A percentile compares a stretch with the other conserved stretches of the same genome.
These are phyloP conservation scores for Heliangelus exortis DNA, from an alignment of 2,797 vertebrate genomes.

Conservation along the genomic window DNA sequence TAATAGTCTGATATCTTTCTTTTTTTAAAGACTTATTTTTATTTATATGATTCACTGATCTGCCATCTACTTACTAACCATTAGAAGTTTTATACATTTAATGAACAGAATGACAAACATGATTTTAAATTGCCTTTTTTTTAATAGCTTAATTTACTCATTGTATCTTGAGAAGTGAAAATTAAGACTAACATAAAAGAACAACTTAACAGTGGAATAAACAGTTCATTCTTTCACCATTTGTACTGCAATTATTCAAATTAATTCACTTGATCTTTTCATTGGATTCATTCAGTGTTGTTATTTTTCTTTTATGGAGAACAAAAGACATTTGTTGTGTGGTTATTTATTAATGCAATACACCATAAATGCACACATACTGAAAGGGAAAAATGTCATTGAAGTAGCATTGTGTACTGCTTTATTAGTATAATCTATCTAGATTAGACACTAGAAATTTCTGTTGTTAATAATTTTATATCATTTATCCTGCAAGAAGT, in stretches of 20 bases:
- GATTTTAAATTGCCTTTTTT: background rate
- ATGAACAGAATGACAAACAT: background rate
- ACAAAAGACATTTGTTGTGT: background rate
- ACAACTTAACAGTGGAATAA: conserved; percentile 10
- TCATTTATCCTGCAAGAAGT: background rate
- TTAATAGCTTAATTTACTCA: background rate
- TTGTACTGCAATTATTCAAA: conserved; percentile 5
- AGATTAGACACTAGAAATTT: background rate
- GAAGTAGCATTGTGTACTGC: background rate
- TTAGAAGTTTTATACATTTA: background rate
- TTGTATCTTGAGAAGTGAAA: background rate
- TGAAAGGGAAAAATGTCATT: background rate
- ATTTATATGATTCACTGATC: background rate
- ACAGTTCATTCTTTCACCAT: background rate
- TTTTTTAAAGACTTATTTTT: background rate
- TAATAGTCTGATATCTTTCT: background rate
- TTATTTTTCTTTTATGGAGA: conserved; percentile 11
- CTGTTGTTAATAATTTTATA: background rate
- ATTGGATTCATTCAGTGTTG: background rate
- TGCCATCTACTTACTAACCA: background rate
- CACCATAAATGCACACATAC: background rate
- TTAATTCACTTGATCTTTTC: conserved; percentile 8
- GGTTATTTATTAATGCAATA: conserved; percentile 1
- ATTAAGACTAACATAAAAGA: background rate
- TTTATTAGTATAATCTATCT: conserved; percentile 7